phyloP scores from a whole-genome alignment of 1,140 invertebrate genomes.

The Drosophila insularis region DNA sequence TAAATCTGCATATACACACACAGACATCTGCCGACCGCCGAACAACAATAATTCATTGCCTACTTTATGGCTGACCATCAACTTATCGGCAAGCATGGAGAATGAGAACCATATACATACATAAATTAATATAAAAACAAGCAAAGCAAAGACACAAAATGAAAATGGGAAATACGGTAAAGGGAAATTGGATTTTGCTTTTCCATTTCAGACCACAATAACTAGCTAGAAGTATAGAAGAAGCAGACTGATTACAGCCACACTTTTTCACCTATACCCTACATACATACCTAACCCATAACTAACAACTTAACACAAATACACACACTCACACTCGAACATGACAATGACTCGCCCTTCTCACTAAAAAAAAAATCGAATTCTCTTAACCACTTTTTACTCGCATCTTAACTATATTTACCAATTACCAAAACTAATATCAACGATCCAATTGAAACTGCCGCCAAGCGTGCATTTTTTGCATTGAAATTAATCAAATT shows the following conservation, averaged over 20 bases:
- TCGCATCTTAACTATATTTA: constrained; percentile 36
- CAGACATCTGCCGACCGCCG: constrained; percentile 30
- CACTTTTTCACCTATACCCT: constrained; percentile 9
- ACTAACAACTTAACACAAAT: constrained; percentile 25
- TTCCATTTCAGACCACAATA: constrained; percentile 16
- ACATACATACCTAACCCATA: neutral
- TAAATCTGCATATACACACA: neutral
- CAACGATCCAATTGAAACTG: constrained; percentile 25
- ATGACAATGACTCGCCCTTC: neutral
- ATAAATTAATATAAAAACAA: constrained; percentile 1
- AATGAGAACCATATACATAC: neutral
- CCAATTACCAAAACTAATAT: constrained; percentile 26
- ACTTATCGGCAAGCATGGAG: constrained; percentile 60
- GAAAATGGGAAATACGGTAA: constrained; percentile 1
- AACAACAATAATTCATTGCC: constrained; percentile 74
- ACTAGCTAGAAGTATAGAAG: constrained; percentile 8
- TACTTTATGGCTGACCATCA: constrained; percentile 75
- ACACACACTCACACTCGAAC: constrained; percentile 33
- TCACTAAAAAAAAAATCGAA: neutral
- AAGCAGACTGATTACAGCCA: constrained; percentile 23
- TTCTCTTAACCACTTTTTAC: constrained; percentile 10
- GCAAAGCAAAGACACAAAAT: neutral
- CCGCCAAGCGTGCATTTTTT: constrained; percentile 58
- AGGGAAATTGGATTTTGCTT: constrained; percentile 8
- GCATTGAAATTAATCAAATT: constrained; percentile 40